Conservation (phyloP, 2,888 invertebrate genomes). For the Harmothoe impar region DNA sequence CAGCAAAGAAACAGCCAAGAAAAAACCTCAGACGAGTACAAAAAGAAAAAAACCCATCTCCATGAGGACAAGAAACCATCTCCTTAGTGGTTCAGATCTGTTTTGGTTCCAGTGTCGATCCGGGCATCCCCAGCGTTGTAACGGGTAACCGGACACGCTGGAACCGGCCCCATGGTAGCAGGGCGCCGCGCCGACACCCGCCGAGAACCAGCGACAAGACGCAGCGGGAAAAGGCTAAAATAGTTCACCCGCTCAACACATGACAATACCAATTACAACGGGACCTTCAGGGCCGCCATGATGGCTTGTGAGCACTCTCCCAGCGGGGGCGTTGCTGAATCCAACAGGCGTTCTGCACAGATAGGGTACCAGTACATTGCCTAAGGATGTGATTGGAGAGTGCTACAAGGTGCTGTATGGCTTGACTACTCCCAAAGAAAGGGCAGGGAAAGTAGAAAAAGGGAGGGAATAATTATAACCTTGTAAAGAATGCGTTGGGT, state of each 20-base stretch:
- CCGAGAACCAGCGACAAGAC: constrained; percentile 10
- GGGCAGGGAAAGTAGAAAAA: not conserved
- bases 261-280: constrained; percentile 29
- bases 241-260: constrained; percentile 22
- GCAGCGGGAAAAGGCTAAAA: constrained; percentile 29
- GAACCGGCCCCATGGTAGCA: not conserved
- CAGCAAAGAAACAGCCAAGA: no score
- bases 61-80: not conserved
- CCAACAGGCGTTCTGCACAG: no score
- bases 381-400: not conserved
- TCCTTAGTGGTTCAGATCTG: not conserved
- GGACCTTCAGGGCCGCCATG: not conserved
- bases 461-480: no score
- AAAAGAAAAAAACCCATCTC: not conserved
- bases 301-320: not conserved
- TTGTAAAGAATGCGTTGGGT: not conserved
- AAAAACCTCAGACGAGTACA: not conserved
- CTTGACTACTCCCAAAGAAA: not conserved
- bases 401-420: not conserved
- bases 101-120: not conserved
- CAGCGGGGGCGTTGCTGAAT: not conserved
- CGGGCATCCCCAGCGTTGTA: not conserved
- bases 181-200: not conserved
- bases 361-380: no score
- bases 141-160: constrained; percentile 13